A percentile compares a stretch with the other conserved stretches of the same genome.
Conservation (phyloP, 1,140 invertebrate species). For the Lepidotrigona ventralis region DNA sequence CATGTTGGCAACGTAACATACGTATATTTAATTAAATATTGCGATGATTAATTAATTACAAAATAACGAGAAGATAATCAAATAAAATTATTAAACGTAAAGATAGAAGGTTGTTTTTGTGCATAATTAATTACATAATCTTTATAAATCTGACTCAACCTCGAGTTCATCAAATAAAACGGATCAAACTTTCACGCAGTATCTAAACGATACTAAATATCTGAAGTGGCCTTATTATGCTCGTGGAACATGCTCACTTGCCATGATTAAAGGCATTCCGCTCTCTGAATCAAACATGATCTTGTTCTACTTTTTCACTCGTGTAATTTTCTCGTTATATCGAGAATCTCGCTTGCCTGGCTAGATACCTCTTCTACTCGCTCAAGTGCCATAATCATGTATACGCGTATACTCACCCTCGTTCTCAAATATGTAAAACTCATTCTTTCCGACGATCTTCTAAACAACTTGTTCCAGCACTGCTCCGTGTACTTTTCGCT, state of each 20-base stretch:
- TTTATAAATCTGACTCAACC: no score
- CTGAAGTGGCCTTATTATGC: no score
- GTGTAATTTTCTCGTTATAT: slow-evolving; percentile 1
- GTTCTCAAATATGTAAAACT: not conserved
- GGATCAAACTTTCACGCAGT: not conserved
- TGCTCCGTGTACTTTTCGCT: not conserved
- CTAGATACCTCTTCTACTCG: not conserved
- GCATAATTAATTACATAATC: not conserved
- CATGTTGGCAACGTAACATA: no score
- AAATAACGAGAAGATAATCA: no score
- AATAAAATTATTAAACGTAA: no score
- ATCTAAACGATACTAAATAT: no score
- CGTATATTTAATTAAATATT: no score
- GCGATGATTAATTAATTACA: no score
- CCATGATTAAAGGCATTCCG: not conserved
- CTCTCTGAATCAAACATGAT: not conserved
- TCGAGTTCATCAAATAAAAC: not conserved
- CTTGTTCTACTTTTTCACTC: not conserved
- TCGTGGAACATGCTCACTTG: not conserved
- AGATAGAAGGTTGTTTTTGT: no score
- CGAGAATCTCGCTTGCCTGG: not conserved
- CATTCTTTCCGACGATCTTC: not conserved
- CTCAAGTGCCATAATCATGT: not conserved
- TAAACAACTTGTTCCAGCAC: not conserved
- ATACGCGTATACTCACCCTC: not conserved